Conservation (phyloP, 2,888 invertebrate species). For the Barypeithes pellucidus region DNA sequence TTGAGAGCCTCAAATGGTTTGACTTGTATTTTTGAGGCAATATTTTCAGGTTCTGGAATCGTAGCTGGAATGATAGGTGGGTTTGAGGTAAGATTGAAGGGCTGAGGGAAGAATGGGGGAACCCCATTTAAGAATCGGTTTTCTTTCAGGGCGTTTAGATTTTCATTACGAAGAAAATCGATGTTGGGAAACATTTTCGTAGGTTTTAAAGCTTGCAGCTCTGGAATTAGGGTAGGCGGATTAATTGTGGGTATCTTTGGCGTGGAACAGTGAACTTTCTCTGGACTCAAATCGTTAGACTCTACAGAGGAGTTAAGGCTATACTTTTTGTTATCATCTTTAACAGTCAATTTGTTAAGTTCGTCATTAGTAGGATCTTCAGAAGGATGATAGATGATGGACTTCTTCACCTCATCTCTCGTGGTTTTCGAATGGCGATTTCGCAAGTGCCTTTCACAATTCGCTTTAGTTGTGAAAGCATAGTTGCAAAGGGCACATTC, state of each 20-base stretch:
- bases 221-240: slow-evolving; percentile 56
- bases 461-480: slow-evolving; percentile 97
- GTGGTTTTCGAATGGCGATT: slow-evolving; percentile 92
- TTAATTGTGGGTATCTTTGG: slow-evolving; percentile 62
- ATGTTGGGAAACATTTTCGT: slow-evolving; percentile 59
- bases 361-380: slow-evolving; percentile 89
- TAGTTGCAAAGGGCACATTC: slow-evolving; percentile 96
- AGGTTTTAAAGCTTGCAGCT: slow-evolving; percentile 60
- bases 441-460: slow-evolving; percentile 94
- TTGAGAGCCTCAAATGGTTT: slow-evolving; percentile 78
- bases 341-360: slow-evolving; percentile 72
- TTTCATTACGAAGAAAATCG: slow-evolving; percentile 33
- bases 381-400: slow-evolving; percentile 90
- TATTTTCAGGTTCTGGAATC: slow-evolving; percentile 19
- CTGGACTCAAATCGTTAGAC: slow-evolving; percentile 56
- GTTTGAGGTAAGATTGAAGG: slow-evolving; percentile 60
- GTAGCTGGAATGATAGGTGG: slow-evolving; percentile 9
- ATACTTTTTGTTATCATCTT: slow-evolving; percentile 74
- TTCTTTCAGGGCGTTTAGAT: slow-evolving; percentile 43
- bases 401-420: slow-evolving; percentile 90
- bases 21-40: slow-evolving; percentile 66
- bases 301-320: slow-evolving; percentile 46
- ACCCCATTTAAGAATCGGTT: slow-evolving; percentile 55
- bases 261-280: slow-evolving; percentile 64
- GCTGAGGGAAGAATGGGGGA: slow-evolving; percentile 54